Conservation (phyloP, 2,888 invertebrate genomes). For the Epiblema foenella region DNA sequence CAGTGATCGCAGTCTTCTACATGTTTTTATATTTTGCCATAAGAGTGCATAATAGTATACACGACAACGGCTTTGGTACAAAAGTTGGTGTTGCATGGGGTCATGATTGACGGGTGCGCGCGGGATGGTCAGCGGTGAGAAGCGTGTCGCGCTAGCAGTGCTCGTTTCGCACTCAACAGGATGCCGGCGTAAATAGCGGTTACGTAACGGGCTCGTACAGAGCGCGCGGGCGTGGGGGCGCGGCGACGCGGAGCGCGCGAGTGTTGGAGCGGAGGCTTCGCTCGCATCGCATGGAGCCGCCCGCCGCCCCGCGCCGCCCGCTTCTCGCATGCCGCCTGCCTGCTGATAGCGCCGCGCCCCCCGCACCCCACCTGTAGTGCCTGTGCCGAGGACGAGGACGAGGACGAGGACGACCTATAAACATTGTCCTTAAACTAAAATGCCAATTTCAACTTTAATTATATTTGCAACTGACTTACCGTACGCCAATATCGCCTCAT, state of each 20-base stretch:
- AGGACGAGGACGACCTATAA: conserved; percentile 42
- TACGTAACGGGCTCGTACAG: conserved; percentile 74
- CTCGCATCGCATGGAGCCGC: conserved; percentile 56
- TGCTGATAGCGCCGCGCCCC: conserved; percentile 52
- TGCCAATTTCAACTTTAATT: background rate
- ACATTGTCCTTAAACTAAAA: conserved; percentile 52
- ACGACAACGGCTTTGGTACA: conserved; percentile 59
- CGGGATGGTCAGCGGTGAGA: conserved; percentile 72
- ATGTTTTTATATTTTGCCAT: conserved; percentile 65
- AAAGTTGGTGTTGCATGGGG: conserved; percentile 56
- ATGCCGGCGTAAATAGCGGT: conserved; percentile 71
- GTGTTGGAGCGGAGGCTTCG: conserved; percentile 66
- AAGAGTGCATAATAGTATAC: conserved; percentile 60
- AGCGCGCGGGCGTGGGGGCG: conserved; percentile 65
- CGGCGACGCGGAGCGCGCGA: conserved; percentile 75
- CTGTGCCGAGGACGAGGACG: conserved; percentile 44
- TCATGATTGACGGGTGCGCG: conserved; percentile 72
- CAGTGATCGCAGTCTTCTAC: conserved; percentile 56
- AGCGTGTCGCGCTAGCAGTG: conserved; percentile 72
- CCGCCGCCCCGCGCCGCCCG: conserved; percentile 50
- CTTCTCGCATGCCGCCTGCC: conserved; percentile 51
- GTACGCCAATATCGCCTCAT: background rate
- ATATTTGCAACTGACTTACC: background rate
- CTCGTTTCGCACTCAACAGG: conserved; percentile 74
- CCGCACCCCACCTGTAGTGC: conserved; percentile 53